A percentile compares a stretch with the other conserved stretches of the same genome.
These are phyloP conservation scores for Scrobipalpa atriplicella DNA, from an alignment of 2,888 invertebrate genomes.

Conservation along the genomic window DNA sequence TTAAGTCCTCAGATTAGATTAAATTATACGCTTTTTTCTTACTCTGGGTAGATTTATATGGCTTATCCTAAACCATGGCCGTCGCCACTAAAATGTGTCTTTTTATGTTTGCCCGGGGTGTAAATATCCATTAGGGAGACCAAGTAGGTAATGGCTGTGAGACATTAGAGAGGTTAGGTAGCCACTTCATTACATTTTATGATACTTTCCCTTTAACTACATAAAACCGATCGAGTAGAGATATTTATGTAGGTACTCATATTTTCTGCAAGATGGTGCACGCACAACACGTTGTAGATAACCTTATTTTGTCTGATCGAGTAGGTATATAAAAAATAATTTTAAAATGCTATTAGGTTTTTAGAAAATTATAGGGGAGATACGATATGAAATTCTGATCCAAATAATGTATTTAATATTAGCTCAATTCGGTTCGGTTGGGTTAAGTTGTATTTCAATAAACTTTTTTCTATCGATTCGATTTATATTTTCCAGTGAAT, in stretches of 20 bases:
- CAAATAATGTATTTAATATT: too few species aligned
- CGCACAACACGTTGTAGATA: too few species aligned
- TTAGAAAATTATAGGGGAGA: too few species aligned
- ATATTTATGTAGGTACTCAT: background rate
- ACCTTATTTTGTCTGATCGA: too few species aligned
- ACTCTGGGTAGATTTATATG: background rate
- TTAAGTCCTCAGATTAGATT: background rate
- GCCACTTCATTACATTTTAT: slow-evolving; percentile 58
- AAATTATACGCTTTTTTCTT: slow-evolving; percentile 3
- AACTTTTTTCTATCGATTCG: background rate
- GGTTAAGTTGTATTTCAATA: too few species aligned
- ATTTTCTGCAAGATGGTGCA: background rate
- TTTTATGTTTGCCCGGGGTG: slow-evolving; percentile 66
- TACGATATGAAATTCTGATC: too few species aligned
- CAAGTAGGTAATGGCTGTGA: slow-evolving; percentile 57
- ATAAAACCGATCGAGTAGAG: slow-evolving; percentile 37
- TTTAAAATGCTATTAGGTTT: too few species aligned
- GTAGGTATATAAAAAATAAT: too few species aligned
- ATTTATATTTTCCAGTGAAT: too few species aligned
- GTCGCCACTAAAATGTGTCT: slow-evolving; percentile 60
- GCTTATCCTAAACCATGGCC: slow-evolving; percentile 43
- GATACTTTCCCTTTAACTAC: slow-evolving; percentile 47
- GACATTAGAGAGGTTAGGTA: slow-evolving; percentile 53
- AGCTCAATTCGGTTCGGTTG: too few species aligned
- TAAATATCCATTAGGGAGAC: slow-evolving; percentile 71